phyloP scores from a whole-genome alignment of 2,797 vertebrate species.

The Glossophaga mutica region DNA sequence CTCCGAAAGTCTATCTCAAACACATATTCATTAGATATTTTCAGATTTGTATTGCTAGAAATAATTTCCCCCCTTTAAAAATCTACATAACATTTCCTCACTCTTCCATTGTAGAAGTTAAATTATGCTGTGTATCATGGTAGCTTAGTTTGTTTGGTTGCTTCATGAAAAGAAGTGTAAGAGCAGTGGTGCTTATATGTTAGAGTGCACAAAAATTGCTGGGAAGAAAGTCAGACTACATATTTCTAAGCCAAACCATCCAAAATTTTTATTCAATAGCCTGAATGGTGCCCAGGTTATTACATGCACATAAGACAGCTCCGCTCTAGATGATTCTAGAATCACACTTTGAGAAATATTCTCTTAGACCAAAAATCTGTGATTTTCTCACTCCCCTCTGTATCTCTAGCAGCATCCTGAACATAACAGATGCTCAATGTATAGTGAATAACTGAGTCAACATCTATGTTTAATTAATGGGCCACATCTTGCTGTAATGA shows the following conservation, averaged over 20 bases:
- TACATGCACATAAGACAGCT: neutral
- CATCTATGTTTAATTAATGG: neutral
- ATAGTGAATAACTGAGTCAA: neutral
- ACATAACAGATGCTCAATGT: neutral
- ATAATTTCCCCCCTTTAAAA: neutral
- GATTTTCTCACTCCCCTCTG: neutral
- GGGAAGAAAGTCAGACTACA: neutral
- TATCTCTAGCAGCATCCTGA: neutral
- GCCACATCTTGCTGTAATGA: neutral
- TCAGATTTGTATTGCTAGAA: neutral
- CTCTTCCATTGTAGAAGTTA: neutral
- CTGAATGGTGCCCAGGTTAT: neutral
- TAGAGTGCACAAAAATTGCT: neutral
- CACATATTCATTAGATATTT: neutral
- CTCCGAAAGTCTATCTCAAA: neutral
- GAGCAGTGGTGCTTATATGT: neutral
- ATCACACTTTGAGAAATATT: neutral
- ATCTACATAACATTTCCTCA: neutral
- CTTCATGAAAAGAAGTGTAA: neutral
- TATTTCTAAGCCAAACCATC: neutral
- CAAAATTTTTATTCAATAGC: slow-evolving; percentile 1
- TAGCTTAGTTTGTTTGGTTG: neutral
- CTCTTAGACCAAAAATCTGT: neutral
- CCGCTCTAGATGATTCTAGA: neutral
- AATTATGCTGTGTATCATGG: neutral